These are phyloP conservation scores for Zelostemma sp. DNA, from an alignment of 1,140 invertebrate species.

Conservation along the genomic window DNA sequence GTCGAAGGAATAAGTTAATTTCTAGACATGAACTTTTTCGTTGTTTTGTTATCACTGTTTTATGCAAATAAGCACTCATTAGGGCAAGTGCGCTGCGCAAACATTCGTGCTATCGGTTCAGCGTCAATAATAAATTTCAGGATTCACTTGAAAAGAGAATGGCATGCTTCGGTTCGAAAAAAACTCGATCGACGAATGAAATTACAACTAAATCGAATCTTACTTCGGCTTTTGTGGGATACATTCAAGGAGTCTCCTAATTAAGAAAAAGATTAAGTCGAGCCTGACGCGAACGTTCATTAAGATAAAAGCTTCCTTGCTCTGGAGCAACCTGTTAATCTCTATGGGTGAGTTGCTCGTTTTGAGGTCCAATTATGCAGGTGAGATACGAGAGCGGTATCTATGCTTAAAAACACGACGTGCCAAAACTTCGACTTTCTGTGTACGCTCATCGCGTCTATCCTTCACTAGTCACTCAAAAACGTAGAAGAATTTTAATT, in stretches of 20 bases:
- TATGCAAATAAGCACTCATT: constrained; percentile 27
- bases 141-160: too few relatives aligned
- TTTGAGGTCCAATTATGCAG: constrained; percentile 49
- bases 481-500: neutral
- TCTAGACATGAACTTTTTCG: too few relatives aligned
- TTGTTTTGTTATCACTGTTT: constrained; percentile 5
- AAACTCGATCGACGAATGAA: neutral
- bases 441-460: neutral
- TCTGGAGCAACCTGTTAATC: constrained; percentile 46
- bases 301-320: constrained; percentile 50
- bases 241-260: too few relatives aligned
- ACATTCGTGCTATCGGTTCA: neutral
- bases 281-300: constrained; percentile 46
- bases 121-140: too few relatives aligned
- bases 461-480: neutral
- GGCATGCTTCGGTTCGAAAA: neutral
- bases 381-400: neutral
- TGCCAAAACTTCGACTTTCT: neutral
- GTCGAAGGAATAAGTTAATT: too few relatives aligned
- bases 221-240: constrained; percentile 38
- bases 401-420: neutral
- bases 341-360: constrained; percentile 46
- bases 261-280: constrained; percentile 35
- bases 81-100: constrained; percentile 12
- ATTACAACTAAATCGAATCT: constrained; percentile 2